Conservation (phyloP, 2,113 vertebrate genomes). For the Urocolius indicus region DNA sequence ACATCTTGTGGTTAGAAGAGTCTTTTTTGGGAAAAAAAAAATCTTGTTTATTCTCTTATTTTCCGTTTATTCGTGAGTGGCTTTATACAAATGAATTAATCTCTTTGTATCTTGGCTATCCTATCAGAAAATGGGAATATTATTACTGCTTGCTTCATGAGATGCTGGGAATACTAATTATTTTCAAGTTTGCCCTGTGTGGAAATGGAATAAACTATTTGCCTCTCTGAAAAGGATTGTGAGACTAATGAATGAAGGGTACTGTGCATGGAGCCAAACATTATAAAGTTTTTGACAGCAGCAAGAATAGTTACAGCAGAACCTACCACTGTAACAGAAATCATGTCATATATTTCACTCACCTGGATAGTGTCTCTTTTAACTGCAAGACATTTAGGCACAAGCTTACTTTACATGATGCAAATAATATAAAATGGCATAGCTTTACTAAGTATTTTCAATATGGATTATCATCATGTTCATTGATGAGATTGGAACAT, state of each 20-base stretch:
- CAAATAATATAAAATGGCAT: background rate
- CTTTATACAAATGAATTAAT: background rate
- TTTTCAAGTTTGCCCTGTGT: background rate
- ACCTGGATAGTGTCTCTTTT: background rate
- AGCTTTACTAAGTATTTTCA: background rate
- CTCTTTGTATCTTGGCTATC: background rate
- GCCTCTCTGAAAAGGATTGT: background rate
- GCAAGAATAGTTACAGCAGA: background rate
- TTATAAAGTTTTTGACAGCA: background rate
- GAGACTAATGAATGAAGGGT: background rate
- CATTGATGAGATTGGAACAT: background rate
- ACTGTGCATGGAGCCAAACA: background rate
- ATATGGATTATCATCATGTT: background rate
- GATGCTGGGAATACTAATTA: background rate
- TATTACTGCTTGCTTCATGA: background rate
- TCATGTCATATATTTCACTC: background rate
- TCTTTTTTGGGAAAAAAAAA: background rate
- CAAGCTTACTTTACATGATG: background rate
- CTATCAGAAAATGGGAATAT: background rate
- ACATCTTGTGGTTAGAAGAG: background rate
- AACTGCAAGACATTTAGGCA: background rate
- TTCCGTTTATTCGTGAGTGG: background rate
- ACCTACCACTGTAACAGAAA: background rate
- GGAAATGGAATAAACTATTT: background rate
- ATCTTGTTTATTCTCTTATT: background rate